These are phyloP conservation scores for Parus major DNA, from an alignment of 2,113 vertebrate species.

Conservation along the genomic window DNA sequence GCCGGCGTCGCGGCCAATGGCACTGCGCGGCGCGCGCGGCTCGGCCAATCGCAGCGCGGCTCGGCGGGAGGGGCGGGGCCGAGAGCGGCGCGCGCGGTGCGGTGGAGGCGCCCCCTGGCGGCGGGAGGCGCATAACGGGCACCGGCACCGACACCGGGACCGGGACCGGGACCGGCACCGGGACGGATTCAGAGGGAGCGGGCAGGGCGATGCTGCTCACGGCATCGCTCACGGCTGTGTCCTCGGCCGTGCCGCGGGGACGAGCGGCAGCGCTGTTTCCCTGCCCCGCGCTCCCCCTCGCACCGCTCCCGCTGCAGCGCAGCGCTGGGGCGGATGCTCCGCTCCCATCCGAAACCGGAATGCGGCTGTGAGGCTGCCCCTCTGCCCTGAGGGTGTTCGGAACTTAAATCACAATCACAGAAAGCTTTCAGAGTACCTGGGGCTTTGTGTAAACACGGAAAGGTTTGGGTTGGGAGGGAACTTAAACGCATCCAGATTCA, in stretches of 20 bases:
- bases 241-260: background rate
- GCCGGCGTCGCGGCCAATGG: fast-evolving
- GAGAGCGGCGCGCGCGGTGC: background rate
- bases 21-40: background rate
- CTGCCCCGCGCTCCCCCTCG: background rate
- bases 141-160: fast-evolving
- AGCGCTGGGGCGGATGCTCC: background rate
- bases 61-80: background rate
- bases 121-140: background rate
- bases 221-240: background rate
- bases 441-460: background rate
- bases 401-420: background rate
- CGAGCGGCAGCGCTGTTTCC: background rate
- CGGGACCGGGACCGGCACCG: fast-evolving
- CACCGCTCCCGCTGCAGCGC: background rate
- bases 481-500: background rate
- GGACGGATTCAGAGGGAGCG: background rate
- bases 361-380: fast-evolving
- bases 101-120: background rate
- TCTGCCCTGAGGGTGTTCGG: background rate
- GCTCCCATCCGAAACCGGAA: fast-evolving
- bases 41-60: background rate
- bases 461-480: background rate
- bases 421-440: background rate
- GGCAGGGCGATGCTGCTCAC: background rate